Evolutionary conservation across 30 jellyfish, hydroid and myxozoan species (phyloP).

Genomic region (Sanderia malayensis): DNA sequence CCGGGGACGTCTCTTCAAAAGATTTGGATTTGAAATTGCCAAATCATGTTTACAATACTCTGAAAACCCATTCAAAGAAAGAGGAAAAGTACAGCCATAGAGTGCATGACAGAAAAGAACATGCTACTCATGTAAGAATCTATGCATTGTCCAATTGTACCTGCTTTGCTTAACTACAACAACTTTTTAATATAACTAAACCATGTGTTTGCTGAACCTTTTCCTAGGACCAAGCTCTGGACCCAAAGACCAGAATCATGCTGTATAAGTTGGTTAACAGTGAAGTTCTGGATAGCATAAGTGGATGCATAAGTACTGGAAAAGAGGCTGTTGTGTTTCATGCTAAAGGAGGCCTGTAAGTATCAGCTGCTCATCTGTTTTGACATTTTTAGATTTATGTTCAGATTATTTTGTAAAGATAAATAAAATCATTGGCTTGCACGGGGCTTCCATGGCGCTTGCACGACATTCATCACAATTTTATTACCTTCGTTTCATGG

Average conservation of each 20-base stretch:
- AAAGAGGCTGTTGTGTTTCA: conserved; percentile 98
- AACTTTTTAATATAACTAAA: no score
- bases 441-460: no score
- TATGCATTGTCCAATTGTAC: no score
- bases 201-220: no score
- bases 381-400: no score
- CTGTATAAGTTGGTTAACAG: conserved; percentile 84
- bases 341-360: conserved; percentile 95
- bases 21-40: conserved; percentile 85
- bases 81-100: conserved; percentile 85
- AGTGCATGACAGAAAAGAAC: conserved; percentile 87
- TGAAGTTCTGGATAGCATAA: conserved; percentile 69
- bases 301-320: conserved; percentile 97
- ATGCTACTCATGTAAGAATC: conserved; percentile 87
- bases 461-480: no score
- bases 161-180: background rate
- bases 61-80: conserved; percentile 83
- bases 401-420: no score
- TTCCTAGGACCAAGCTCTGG: conserved; percentile 93
- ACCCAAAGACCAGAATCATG: conserved; percentile 85
- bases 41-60: conserved; percentile 85
- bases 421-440: no score
- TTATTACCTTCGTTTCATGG: no score
- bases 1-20: conserved; percentile 89
- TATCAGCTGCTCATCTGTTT: no score